These are phyloP conservation scores for Axis porcinus DNA, from an alignment of 2,113 vertebrate species.

Conservation along the genomic window DNA sequence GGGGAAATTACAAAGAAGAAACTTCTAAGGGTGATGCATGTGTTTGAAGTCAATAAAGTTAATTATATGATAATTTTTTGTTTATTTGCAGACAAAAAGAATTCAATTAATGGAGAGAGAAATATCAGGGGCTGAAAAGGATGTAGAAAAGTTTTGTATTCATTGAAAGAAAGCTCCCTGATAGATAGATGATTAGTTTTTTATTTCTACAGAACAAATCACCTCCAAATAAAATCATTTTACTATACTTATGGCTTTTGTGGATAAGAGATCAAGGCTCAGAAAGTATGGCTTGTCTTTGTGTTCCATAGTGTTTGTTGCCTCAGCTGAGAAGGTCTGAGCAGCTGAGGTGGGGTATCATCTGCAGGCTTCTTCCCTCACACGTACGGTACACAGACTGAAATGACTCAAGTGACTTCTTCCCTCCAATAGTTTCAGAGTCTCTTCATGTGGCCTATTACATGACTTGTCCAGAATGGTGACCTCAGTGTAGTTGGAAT, in stretches of 20 bases:
- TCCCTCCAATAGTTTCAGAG: too few species aligned
- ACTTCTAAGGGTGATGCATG: neutral
- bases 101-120: neutral
- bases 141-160: neutral
- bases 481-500: neutral
- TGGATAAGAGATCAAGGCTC: neutral
- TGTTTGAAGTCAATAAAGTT: neutral
- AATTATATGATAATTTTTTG: neutral
- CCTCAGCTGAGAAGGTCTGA: neutral
- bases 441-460: neutral
- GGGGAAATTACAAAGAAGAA: neutral
- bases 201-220: neutral
- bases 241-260: neutral
- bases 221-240: neutral
- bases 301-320: neutral
- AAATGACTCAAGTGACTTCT: neutral
- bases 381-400: neutral
- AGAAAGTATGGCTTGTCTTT: neutral
- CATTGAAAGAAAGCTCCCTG: neutral
- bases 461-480: neutral
- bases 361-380: neutral
- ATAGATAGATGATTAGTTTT: neutral
- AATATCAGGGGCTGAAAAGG: neutral
- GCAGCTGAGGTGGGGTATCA: neutral
- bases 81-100: neutral